These are phyloP conservation scores for Phalanger gymnotis DNA, from an alignment of 2,797 vertebrate species.

Conservation along the genomic window DNA sequence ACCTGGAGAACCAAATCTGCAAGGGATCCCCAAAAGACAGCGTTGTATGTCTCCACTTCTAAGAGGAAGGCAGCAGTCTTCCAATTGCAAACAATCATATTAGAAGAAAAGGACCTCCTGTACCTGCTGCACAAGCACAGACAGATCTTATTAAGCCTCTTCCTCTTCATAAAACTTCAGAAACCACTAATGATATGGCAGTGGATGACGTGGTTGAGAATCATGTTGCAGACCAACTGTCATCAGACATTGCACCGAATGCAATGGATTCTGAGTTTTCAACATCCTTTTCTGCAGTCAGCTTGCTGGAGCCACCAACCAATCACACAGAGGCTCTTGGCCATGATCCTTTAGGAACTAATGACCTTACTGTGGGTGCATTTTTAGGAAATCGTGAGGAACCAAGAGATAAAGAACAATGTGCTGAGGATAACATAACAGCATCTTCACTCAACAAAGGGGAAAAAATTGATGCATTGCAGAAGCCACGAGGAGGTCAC, in stretches of 20 bases:
- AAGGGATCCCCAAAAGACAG: conserved; percentile 92
- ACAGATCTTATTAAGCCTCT: conserved; percentile 84
- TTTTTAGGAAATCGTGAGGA: conserved; percentile 85
- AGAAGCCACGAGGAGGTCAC: conserved; percentile 92
- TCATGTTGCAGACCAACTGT: conserved; percentile 88
- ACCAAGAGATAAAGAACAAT: conserved; percentile 82
- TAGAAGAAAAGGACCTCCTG: conserved; percentile 85
- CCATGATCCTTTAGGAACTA: conserved; percentile 81
- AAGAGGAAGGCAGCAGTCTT: conserved; percentile 89
- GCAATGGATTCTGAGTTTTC: conserved; percentile 82
- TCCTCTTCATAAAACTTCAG: conserved; percentile 84
- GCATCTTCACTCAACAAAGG: conserved; percentile 87
- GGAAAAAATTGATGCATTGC: conserved; percentile 89
- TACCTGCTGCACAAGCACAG: conserved; percentile 79
- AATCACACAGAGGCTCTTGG: conserved; percentile 84
- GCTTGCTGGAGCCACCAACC: conserved; percentile 78
- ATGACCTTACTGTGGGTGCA: conserved; percentile 82
- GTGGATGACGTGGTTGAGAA: conserved; percentile 87
- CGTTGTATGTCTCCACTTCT: conserved; percentile 95
- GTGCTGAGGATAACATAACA: conserved; percentile 78
- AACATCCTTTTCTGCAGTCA: conserved; percentile 77
- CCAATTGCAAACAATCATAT: conserved; percentile 87
- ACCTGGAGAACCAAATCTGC: conserved; percentile 90
- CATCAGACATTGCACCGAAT: conserved; percentile 82
- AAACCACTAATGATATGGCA: conserved; percentile 81